Evolutionary conservation across 1,140 invertebrate genomes (phyloP).

Genomic region (Acromyrmex charruanus): DNA sequence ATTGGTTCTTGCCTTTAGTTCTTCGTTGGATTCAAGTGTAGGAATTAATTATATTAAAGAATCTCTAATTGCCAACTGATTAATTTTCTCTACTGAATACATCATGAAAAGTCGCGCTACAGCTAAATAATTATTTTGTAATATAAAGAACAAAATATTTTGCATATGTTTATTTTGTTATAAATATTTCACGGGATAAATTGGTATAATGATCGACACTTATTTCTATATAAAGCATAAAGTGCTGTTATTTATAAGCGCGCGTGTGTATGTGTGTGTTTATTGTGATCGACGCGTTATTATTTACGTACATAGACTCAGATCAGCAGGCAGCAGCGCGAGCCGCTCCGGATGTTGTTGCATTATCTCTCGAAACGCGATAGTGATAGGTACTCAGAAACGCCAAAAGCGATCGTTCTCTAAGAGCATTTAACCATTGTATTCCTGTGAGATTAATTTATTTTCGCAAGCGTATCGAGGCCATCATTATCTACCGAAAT

Average conservation of each 20-base stretch:
- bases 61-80: too few relatives aligned
- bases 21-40: too few relatives aligned
- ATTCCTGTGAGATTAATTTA: conserved; percentile 9
- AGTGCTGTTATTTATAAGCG: neutral
- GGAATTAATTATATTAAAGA: too few relatives aligned
- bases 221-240: neutral
- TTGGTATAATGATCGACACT: neutral
- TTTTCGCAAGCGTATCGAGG: neutral
- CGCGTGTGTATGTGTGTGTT: neutral
- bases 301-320: neutral
- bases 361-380: conserved; percentile 6
- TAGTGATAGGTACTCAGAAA: conserved; percentile 15
- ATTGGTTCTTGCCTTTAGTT: too few relatives aligned
- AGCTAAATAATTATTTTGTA: neutral
- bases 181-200: neutral
- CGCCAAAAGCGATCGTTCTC: conserved; percentile 2
- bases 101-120: neutral
- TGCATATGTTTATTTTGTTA: neutral
- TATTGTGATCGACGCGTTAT: neutral
- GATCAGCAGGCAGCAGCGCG: neutral
- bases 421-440: neutral
- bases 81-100: too few relatives aligned
- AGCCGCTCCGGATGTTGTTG: neutral
- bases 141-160: neutral
- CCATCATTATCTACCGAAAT: neutral